Percentiles rank a stretch among this genome's conserved stretches.
These are phyloP conservation scores for Cyclina sinensis DNA, from an alignment of 1,140 invertebrate species.

Conservation along the genomic window DNA sequence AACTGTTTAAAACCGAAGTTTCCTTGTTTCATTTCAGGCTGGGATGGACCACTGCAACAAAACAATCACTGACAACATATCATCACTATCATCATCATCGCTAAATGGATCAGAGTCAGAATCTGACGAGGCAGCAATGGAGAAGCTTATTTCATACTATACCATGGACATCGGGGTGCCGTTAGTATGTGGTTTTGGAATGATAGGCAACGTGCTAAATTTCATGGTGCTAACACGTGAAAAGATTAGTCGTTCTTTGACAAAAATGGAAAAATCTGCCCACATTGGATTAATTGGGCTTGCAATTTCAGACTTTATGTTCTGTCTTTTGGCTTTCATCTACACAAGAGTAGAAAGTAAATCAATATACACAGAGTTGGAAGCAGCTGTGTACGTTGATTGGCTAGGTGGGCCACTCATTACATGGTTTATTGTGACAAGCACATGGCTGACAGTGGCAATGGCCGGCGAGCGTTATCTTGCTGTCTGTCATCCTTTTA, in stretches of 20 bases:
- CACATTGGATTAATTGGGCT: constrained; percentile 84
- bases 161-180: constrained; percentile 81
- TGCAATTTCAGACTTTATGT: constrained; percentile 84
- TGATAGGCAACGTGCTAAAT: constrained; percentile 83
- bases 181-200: constrained; percentile 81
- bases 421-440: constrained; percentile 84
- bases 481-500: constrained; percentile 85
- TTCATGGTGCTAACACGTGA: constrained; percentile 84
- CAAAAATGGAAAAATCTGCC: constrained; percentile 85
- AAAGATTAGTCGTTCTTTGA: constrained; percentile 81
- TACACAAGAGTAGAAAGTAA: constrained; percentile 77
- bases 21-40: constrained; percentile 68
- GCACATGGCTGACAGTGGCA: constrained; percentile 84
- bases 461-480: constrained; percentile 85
- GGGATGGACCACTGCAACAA: constrained; percentile 66
- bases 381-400: constrained; percentile 75
- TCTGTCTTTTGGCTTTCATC: constrained; percentile 83
- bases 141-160: constrained; percentile 71
- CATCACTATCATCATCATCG: constrained; percentile 14
- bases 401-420: constrained; percentile 81
- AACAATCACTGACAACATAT: constrained; percentile 47
- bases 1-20: no score
- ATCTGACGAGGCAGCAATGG: constrained; percentile 61
- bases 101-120: constrained; percentile 36
- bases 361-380: constrained; percentile 68